Conservation (phyloP, 2,797 vertebrate genomes). For the Peromyscus nudipes region DNA sequence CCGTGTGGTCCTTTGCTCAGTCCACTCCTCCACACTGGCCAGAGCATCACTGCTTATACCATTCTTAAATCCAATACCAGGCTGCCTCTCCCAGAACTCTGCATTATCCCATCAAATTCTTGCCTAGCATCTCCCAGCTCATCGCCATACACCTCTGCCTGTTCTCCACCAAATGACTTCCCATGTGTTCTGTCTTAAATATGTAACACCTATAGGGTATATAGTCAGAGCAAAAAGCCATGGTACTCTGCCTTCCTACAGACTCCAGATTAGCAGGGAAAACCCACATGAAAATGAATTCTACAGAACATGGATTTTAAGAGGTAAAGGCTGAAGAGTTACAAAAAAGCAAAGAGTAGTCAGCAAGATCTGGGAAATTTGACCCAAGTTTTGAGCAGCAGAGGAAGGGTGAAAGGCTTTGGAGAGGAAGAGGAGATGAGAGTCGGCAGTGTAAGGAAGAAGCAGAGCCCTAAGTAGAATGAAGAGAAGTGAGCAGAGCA, state of each 20-base stretch:
- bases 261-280: background rate
- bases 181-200: background rate
- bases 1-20: background rate
- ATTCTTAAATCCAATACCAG: background rate
- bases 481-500: rapidly evolving
- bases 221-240: background rate
- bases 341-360: background rate
- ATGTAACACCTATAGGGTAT: rapidly evolving
- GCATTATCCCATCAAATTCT: background rate
- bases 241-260: background rate
- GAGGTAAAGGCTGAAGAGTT: background rate
- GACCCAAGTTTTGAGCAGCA: background rate
- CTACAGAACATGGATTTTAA: background rate
- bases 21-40: background rate
- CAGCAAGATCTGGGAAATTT: background rate
- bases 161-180: too few species aligned
- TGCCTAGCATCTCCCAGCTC: background rate
- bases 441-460: rapidly evolving
- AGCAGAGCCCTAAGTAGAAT: background rate
- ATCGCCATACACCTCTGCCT: rapidly evolving
- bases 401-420: background rate
- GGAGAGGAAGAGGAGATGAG: background rate
- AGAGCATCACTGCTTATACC: background rate
- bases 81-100: background rate
- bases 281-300: rapidly evolving